phyloP scores from a whole-genome alignment of 2,113 vertebrate genomes.

The Steatornis caripensis region DNA sequence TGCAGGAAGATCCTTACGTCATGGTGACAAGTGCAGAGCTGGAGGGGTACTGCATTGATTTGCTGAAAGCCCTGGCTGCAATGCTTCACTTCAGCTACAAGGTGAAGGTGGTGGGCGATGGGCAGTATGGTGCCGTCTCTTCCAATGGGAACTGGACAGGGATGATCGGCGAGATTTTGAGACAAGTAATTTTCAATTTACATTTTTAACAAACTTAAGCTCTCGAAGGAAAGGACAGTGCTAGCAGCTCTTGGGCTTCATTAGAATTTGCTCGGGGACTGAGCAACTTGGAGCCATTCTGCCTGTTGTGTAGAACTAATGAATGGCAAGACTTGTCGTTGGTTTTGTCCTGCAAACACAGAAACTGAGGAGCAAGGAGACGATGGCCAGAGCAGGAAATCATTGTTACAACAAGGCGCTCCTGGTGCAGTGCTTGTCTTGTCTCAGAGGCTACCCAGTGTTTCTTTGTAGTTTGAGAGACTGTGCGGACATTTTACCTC shows the following conservation, averaged over 20 bases:
- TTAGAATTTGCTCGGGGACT: rapidly evolving
- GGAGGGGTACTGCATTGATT: slow-evolving; percentile 85
- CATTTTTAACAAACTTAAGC: rapidly evolving
- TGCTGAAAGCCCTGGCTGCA: slow-evolving; percentile 73
- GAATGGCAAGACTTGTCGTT: rapidly evolving
- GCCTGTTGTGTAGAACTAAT: not conserved
- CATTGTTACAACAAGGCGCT: rapidly evolving
- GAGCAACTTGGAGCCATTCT: not conserved
- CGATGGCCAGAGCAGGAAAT: not conserved
- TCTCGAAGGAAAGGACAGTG: not conserved
- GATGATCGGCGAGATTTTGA: slow-evolving; percentile 84
- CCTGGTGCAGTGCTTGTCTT: not conserved
- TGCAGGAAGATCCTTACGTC: slow-evolving; percentile 80
- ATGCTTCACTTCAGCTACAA: slow-evolving; percentile 78
- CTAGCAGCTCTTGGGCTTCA: not conserved
- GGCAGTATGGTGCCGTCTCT: slow-evolving; percentile 68
- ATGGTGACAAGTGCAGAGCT: slow-evolving; percentile 72
- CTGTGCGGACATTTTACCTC: no score
- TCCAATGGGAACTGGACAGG: slow-evolving; percentile 78
- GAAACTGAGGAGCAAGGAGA: not conserved
- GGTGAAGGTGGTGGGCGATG: slow-evolving; percentile 79
- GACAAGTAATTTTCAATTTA: slow-evolving; percentile 60
- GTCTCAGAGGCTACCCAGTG: not conserved
- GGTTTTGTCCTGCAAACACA: not conserved
- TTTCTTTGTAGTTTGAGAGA: no score